Evolutionary conservation across 2,113 vertebrate species (phyloP).

Genomic region (Phoenicopterus ruber): DNA sequence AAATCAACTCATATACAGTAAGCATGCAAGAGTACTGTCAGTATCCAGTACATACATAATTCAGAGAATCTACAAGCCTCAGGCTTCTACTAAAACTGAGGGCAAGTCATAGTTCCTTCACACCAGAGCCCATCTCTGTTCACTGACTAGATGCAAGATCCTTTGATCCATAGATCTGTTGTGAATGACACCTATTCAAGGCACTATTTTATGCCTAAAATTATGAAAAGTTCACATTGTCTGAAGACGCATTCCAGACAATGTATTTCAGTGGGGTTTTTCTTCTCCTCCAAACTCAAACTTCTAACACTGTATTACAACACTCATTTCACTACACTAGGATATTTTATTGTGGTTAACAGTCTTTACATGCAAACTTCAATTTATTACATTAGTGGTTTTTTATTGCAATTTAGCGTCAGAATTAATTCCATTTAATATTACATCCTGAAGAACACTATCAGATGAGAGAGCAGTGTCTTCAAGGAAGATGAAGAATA

Average conservation of each 20-base stretch:
- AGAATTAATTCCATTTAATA: background rate
- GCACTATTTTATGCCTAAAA: background rate
- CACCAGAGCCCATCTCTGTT: background rate
- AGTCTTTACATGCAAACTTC: background rate
- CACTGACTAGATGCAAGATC: background rate
- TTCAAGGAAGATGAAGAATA: background rate
- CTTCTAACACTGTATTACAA: background rate
- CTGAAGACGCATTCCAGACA: background rate
- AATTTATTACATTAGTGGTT: background rate
- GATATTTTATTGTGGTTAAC: background rate
- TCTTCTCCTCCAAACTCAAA: background rate
- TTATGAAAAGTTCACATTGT: background rate
- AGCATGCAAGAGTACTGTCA: background rate
- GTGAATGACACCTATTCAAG: background rate
- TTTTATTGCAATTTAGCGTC: background rate
- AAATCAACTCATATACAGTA: background rate
- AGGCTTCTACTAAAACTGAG: fast-evolving
- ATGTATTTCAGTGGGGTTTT: background rate
- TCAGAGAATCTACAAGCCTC: background rate
- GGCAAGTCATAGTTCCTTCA: background rate
- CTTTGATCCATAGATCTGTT: background rate
- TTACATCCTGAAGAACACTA: background rate
- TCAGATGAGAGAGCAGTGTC: background rate
- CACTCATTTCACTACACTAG: background rate
- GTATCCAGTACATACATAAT: background rate